A percentile compares a stretch with the other conserved stretches of the same genome.
Conservation (phyloP, 2,797 vertebrate species). For the Anas flavirostris region DNA sequence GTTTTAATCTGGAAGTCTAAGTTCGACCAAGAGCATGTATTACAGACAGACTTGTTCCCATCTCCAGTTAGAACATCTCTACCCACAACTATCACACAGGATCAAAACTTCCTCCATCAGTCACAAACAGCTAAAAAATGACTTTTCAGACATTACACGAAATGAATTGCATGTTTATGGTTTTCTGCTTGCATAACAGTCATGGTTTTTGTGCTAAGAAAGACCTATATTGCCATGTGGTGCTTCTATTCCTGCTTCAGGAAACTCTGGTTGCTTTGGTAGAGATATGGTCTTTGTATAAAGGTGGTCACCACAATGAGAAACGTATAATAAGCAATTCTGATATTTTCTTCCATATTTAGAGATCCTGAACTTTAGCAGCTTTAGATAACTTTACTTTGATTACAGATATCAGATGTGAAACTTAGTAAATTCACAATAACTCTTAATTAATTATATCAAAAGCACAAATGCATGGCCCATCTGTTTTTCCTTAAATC, state of each 20-base stretch:
- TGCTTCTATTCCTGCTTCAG: background rate
- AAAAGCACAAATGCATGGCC: fast-evolving
- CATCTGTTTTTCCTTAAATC: background rate
- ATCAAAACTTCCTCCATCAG: background rate
- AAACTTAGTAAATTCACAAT: background rate
- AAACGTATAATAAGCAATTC: background rate
- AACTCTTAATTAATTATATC: background rate
- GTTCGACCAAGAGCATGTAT: background rate
- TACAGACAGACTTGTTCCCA: background rate
- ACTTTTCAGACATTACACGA: background rate
- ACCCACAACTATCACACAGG: background rate
- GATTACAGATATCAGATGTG: background rate
- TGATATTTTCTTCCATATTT: background rate
- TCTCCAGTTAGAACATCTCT: background rate
- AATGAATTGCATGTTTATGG: background rate
- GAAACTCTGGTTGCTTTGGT: background rate
- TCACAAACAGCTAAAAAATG: background rate
- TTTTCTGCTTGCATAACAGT: background rate
- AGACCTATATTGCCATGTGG: background rate
- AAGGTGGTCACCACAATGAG: background rate
- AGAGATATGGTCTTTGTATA: background rate
- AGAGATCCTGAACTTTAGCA: background rate
- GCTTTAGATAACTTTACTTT: background rate
- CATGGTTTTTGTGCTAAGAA: background rate
- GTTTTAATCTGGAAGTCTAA: background rate